Conservation (phyloP, 2,113 vertebrate species). For the Porphyrio hochstetteri region DNA sequence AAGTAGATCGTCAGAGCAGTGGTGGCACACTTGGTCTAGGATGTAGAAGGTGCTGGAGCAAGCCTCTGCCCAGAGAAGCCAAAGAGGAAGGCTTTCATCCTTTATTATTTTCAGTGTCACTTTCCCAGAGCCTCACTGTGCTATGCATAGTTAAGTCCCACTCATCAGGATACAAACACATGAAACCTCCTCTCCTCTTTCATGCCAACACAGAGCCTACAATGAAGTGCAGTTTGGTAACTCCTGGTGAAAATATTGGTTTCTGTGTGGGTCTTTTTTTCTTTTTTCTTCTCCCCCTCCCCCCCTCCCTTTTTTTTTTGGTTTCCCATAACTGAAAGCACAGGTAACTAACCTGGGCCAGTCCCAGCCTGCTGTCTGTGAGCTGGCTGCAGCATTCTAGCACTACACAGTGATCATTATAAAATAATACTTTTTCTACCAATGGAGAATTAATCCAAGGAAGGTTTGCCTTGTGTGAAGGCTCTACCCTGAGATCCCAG, state of each 20-base stretch:
- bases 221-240: not conserved
- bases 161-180: rapidly evolving
- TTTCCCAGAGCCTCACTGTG: not conserved
- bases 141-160: not conserved
- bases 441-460: not conserved
- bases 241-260: not conserved
- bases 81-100: not conserved
- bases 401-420: not conserved
- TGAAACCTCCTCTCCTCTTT: not conserved
- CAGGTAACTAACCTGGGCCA: not conserved
- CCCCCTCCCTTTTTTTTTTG: not conserved
- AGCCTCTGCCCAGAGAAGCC: not conserved
- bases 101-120: not conserved
- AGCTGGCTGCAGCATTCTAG: not conserved
- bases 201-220: not conserved
- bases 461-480: not conserved
- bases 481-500: not conserved
- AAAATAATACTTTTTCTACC: not conserved
- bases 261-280: not conserved
- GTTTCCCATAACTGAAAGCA: not conserved
- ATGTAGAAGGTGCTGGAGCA: not conserved
- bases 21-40: not conserved
- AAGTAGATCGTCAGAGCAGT: not conserved
- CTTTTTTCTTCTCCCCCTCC: not conserved
- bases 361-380: not conserved